These are phyloP conservation scores for Apotomis capreana DNA, from an alignment of 2,888 invertebrate species.

Conservation along the genomic window DNA sequence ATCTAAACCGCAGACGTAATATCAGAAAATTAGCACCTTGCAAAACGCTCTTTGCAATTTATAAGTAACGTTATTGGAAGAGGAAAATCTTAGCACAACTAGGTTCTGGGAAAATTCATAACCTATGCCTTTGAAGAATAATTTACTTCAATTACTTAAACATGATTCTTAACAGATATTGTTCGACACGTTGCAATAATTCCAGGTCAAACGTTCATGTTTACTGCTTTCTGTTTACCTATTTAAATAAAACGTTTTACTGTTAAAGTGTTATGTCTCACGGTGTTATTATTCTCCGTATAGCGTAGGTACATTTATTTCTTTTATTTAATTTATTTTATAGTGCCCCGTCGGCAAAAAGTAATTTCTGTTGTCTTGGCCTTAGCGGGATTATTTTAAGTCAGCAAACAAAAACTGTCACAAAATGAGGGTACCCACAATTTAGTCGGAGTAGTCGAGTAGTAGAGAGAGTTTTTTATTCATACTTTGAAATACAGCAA, in stretches of 20 bases:
- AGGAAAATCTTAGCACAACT: slow-evolving; percentile 25
- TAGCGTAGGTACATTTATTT: too few relatives aligned
- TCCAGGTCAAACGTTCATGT: slow-evolving; percentile 24
- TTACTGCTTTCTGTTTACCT: background rate
- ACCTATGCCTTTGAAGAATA: slow-evolving; percentile 1
- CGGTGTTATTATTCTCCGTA: too few relatives aligned
- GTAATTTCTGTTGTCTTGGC: too few relatives aligned
- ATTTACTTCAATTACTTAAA: slow-evolving; percentile 4
- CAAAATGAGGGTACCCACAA: too few relatives aligned
- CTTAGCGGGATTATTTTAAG: too few relatives aligned
- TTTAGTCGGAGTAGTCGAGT: too few relatives aligned
- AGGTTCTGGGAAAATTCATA: slow-evolving; percentile 24
- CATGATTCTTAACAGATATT: slow-evolving; percentile 8
- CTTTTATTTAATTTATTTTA: too few relatives aligned
- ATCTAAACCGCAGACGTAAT: slow-evolving; percentile 13
- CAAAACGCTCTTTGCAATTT: slow-evolving; percentile 4
- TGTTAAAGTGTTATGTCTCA: too few relatives aligned
- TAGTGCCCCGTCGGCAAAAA: too few relatives aligned
- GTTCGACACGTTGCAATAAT: slow-evolving; percentile 13
- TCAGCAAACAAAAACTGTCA: too few relatives aligned
- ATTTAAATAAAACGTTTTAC: background rate
- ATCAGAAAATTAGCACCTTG: slow-evolving; percentile 20
- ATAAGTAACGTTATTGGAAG: slow-evolving; percentile 8
- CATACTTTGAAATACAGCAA: too few relatives aligned
- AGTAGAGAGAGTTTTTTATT: too few relatives aligned